These are phyloP conservation scores for Drosophila prosaltans DNA, from an alignment of 1,140 invertebrate genomes.

Conservation along the genomic window DNA sequence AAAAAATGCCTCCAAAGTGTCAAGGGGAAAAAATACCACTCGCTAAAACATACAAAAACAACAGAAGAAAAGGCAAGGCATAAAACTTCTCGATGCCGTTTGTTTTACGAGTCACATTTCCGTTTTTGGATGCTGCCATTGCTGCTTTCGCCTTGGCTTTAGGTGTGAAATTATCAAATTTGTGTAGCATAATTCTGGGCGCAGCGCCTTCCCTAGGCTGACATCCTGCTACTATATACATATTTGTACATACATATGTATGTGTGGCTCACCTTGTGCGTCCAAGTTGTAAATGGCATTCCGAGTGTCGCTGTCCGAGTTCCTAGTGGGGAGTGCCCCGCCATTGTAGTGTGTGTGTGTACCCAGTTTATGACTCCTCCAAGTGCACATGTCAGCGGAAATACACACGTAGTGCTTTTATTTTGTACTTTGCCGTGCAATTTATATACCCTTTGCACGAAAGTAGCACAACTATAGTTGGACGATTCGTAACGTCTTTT, in stretches of 20 bases:
- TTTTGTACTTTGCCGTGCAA: conserved; percentile 66
- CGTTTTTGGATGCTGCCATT: conserved; percentile 52
- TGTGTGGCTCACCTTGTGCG: conserved; percentile 35
- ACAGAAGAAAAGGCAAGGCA: conserved; percentile 27
- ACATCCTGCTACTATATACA: neutral
- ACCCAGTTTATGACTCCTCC: conserved; percentile 46
- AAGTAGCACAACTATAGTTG: neutral
- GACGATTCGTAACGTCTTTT: neutral
- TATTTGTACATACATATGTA: neutral
- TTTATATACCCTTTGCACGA: conserved; percentile 48
- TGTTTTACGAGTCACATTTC: conserved; percentile 71
- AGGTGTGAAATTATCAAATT: conserved; percentile 76
- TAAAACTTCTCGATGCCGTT: conserved; percentile 59
- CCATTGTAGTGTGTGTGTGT: neutral
- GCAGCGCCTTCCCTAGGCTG: neutral
- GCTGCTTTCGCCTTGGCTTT: conserved; percentile 19
- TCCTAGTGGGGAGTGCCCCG: neutral
- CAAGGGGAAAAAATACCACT: conserved; percentile 9
- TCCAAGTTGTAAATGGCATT: conserved; percentile 58
- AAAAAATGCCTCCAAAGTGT: conserved; percentile 46
- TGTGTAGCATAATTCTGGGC: conserved; percentile 69
- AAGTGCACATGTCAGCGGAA: conserved; percentile 57
- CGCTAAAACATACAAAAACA: conserved; percentile 9
- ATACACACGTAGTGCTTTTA: conserved; percentile 65
- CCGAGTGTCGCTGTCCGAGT: conserved; percentile 21